Percentiles rank a stretch among this genome's conserved stretches.
Evolutionary conservation across 2,888 invertebrate species (phyloP).

Genomic region (Synanthedon myopaeformis): DNA sequence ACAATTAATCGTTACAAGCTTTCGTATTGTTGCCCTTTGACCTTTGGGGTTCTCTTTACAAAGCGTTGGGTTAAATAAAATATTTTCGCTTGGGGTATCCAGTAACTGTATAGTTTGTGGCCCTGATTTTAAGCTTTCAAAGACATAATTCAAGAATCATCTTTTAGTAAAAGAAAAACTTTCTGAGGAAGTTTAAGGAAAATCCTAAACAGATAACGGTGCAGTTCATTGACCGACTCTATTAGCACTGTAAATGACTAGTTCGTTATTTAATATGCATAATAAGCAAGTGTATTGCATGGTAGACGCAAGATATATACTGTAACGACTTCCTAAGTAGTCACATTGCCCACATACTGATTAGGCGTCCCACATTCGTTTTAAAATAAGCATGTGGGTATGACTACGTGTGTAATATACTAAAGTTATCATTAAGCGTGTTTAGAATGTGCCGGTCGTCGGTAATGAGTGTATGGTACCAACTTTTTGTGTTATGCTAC

Average conservation of each 20-base stretch:
- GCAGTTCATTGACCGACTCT: slow-evolving; percentile 31
- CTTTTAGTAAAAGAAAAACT: no score
- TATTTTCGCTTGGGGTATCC: no score
- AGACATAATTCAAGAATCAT: no score
- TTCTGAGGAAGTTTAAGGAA: no score
- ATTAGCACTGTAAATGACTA: slow-evolving; percentile 41
- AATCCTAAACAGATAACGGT: slow-evolving; percentile 41
- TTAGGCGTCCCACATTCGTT: slow-evolving; percentile 12
- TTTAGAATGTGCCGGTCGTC: background rate
- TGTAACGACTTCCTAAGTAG: slow-evolving; percentile 44
- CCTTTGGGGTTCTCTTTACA: background rate
- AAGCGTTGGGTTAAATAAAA: no score
- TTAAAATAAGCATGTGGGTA: background rate
- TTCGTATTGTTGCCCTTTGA: background rate
- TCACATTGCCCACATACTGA: slow-evolving; percentile 33
- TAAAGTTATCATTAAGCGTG: background rate
- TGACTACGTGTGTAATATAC: background rate
- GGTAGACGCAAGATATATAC: slow-evolving; percentile 7
- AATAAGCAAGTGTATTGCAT: slow-evolving; percentile 18
- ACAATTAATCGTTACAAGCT: background rate
- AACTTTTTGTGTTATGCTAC: no score
- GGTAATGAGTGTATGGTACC: background rate
- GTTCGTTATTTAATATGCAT: slow-evolving; percentile 38
- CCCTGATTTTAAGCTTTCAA: no score
- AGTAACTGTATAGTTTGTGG: no score